Conservation (phyloP, 1,140 invertebrate species). For the Mizuhopecten yessoensis region DNA sequence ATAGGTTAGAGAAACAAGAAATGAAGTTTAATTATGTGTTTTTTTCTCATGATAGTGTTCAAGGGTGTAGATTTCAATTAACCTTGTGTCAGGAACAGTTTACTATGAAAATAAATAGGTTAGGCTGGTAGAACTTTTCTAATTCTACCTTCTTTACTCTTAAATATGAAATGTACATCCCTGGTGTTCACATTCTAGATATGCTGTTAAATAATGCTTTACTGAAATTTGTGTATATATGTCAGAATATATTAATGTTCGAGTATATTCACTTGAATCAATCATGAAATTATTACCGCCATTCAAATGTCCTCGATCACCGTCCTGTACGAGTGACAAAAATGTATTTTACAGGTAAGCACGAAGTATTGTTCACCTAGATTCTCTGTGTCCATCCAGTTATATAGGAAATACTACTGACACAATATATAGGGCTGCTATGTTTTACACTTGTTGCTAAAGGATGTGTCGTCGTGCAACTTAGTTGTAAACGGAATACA, state of each 20-base stretch:
- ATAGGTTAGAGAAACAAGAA: too few relatives aligned
- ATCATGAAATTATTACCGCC: neutral
- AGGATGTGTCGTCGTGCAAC: neutral
- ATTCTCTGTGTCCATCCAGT: conserved; percentile 8
- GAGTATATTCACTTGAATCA: neutral
- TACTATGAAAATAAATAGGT: too few relatives aligned
- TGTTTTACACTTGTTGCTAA: neutral
- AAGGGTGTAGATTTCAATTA: too few relatives aligned
- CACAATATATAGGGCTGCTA: neutral
- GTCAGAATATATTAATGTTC: neutral
- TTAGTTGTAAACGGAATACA: neutral
- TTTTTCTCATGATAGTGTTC: too few relatives aligned
- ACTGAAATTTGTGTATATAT: neutral
- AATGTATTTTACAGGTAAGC: neutral
- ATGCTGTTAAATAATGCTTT: neutral
- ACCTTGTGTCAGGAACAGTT: too few relatives aligned
- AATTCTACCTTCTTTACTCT: too few relatives aligned
- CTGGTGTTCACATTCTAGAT: neutral
- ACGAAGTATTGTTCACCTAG: neutral
- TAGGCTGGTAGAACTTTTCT: too few relatives aligned
- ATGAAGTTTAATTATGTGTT: too few relatives aligned
- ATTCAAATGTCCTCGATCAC: neutral
- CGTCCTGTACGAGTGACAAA: neutral
- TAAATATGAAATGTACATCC: too few relatives aligned
- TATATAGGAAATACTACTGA: neutral